These are phyloP conservation scores for Cuculus canorus DNA, from an alignment of 2,797 vertebrate genomes.

Conservation along the genomic window DNA sequence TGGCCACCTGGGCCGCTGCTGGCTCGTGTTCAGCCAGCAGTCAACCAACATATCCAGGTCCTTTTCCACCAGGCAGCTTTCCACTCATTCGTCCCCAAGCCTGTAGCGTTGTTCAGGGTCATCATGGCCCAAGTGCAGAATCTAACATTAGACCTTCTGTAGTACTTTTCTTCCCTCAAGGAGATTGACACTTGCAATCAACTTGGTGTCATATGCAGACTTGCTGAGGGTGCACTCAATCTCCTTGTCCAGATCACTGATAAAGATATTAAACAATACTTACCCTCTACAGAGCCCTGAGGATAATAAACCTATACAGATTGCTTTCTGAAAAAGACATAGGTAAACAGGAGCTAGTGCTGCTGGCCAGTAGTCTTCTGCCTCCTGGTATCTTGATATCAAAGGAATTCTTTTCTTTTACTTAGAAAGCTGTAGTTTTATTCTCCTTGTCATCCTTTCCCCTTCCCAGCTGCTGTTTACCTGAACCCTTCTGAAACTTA, in stretches of 20 bases:
- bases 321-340: background rate
- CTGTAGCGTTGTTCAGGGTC: background rate
- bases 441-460: background rate
- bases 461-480: background rate
- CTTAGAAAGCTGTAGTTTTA: fast-evolving
- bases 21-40: fast-evolving
- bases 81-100: background rate
- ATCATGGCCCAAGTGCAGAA: background rate
- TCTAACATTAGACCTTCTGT: fast-evolving
- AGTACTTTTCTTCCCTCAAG: background rate
- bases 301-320: background rate
- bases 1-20: background rate
- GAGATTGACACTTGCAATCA: background rate
- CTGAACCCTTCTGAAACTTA: background rate
- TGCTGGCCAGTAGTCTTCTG: background rate
- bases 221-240: fast-evolving
- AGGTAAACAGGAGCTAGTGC: background rate
- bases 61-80: background rate
- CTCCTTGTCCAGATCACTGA: background rate
- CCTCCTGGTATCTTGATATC: background rate
- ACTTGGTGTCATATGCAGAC: background rate
- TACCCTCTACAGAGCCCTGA: background rate
- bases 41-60: fast-evolving
- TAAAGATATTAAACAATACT: background rate
- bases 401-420: background rate